A percentile compares a stretch with the other conserved stretches of the same genome.
Conservation (phyloP, 1,140 invertebrate genomes). For the Hyles euphorbiae region DNA sequence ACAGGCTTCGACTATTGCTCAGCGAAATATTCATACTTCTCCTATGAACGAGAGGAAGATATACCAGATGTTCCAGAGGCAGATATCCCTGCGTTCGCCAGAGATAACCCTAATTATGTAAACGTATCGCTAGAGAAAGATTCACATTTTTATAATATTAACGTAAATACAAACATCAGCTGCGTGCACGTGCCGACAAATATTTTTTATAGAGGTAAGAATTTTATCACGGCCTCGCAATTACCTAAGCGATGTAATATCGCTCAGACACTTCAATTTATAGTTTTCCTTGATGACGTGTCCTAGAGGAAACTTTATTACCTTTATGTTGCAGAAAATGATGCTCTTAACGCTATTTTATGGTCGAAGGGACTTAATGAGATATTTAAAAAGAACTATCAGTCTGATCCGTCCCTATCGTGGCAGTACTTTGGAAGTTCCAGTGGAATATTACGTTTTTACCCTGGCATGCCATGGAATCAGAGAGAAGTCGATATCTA, state of each 20-base stretch:
- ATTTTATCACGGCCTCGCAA: slow-evolving; percentile 6
- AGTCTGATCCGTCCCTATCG: slow-evolving; percentile 89
- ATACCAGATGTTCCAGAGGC: slow-evolving; percentile 16
- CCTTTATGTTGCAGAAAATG: slow-evolving; percentile 68
- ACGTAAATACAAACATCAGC: slow-evolving; percentile 88
- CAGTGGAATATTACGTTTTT: slow-evolving; percentile 93
- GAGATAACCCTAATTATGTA: slow-evolving; percentile 66
- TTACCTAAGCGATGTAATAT: neutral
- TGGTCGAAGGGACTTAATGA: slow-evolving; percentile 92
- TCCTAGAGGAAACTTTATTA: slow-evolving; percentile 1
- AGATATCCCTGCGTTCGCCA: slow-evolving; percentile 43
- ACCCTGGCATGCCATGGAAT: slow-evolving; percentile 85
- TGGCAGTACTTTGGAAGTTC: slow-evolving; percentile 98
- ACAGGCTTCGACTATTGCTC: slow-evolving; percentile 79
- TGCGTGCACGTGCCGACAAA: slow-evolving; percentile 96
- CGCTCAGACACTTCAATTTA: neutral
- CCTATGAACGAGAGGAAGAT: slow-evolving; percentile 35
- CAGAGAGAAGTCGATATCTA: slow-evolving; percentile 75
- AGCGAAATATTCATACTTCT: slow-evolving; percentile 80
- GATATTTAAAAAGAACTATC: slow-evolving; percentile 90
- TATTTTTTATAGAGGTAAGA: slow-evolving; percentile 89
- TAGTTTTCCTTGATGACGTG: slow-evolving; percentile 6
- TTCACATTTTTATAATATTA: slow-evolving; percentile 90
- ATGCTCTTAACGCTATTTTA: slow-evolving; percentile 84
- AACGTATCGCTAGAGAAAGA: slow-evolving; percentile 80